These are phyloP conservation scores for Andrena minutula DNA, from an alignment of 2,888 invertebrate genomes.

Conservation along the genomic window DNA sequence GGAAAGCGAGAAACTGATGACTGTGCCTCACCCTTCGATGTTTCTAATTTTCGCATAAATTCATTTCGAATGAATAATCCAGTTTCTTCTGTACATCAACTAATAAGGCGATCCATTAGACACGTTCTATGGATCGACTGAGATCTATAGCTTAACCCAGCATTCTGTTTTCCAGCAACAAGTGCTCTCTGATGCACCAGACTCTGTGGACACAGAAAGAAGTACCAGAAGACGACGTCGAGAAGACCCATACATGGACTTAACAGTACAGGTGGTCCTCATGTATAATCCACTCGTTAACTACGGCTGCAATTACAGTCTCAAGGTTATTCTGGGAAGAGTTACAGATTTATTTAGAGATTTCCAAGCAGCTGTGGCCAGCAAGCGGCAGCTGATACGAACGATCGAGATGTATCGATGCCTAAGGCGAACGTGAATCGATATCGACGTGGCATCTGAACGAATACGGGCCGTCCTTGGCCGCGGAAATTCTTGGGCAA, in stretches of 20 bases:
- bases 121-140: neutral
- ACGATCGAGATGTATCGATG: constrained; percentile 39
- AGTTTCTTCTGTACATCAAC: neutral
- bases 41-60: too few species aligned
- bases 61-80: too few species aligned
- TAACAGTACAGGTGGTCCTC: constrained; percentile 37
- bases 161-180: neutral
- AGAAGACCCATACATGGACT: constrained; percentile 11
- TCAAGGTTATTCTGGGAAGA: constrained; percentile 52
- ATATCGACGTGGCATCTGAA: constrained; percentile 29
- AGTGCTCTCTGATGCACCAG: neutral
- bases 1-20: too few species aligned
- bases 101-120: neutral
- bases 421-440: constrained; percentile 9
- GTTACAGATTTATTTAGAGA: constrained; percentile 67
- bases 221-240: neutral
- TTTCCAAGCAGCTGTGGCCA: constrained; percentile 64
- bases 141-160: neutral
- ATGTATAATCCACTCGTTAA: constrained; percentile 33
- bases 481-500: constrained; percentile 36
- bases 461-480: constrained; percentile 55
- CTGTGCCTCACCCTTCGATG: too few species aligned
- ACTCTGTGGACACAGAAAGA: neutral
- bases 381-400: constrained; percentile 57
- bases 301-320: constrained; percentile 49